These are phyloP conservation scores for Orussus abietinus DNA, from an alignment of 1,140 invertebrate genomes.

Conservation along the genomic window DNA sequence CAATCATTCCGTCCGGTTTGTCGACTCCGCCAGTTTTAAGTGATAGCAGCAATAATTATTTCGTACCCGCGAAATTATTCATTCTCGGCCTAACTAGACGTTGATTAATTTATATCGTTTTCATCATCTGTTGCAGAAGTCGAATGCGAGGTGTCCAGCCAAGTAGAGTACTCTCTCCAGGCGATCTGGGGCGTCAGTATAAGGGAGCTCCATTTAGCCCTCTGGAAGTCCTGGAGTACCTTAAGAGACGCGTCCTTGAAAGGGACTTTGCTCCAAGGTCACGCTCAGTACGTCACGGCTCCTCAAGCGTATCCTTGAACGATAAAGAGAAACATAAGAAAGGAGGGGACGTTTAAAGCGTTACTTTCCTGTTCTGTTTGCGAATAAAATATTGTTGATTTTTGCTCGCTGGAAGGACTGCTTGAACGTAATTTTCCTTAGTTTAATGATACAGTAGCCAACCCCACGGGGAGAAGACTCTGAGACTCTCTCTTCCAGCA, in stretches of 20 bases:
- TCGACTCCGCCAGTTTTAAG: too few relatives aligned
- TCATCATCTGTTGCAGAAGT: conserved; percentile 57
- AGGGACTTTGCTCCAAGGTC: conserved; percentile 57
- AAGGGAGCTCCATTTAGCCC: conserved; percentile 66
- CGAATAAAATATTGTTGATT: not conserved
- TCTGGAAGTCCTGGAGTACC: conserved; percentile 67
- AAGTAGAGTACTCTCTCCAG: conserved; percentile 67
- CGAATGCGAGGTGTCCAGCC: conserved; percentile 67
- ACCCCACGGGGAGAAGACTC: conserved; percentile 63
- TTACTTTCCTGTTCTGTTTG: too few relatives aligned
- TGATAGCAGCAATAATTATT: too few relatives aligned
- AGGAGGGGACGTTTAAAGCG: too few relatives aligned
- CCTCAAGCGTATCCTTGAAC: conserved; percentile 50
- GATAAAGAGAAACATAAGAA: too few relatives aligned
- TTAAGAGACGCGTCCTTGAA: conserved; percentile 59
- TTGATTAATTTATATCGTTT: too few relatives aligned
- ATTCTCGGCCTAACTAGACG: too few relatives aligned
- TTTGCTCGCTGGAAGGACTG: too few relatives aligned
- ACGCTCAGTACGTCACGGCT: conserved; percentile 53
- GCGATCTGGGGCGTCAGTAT: conserved; percentile 76
- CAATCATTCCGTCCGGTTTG: too few relatives aligned
- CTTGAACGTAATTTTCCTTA: conserved; percentile 32
- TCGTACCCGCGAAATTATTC: too few relatives aligned
- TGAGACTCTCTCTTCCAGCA: conserved; percentile 60
- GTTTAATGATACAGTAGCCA: conserved; percentile 53